Base-by-base conservation (phyloP, 2,113 vertebrate genomes). In the Caloenas nicobarica region DNA sequence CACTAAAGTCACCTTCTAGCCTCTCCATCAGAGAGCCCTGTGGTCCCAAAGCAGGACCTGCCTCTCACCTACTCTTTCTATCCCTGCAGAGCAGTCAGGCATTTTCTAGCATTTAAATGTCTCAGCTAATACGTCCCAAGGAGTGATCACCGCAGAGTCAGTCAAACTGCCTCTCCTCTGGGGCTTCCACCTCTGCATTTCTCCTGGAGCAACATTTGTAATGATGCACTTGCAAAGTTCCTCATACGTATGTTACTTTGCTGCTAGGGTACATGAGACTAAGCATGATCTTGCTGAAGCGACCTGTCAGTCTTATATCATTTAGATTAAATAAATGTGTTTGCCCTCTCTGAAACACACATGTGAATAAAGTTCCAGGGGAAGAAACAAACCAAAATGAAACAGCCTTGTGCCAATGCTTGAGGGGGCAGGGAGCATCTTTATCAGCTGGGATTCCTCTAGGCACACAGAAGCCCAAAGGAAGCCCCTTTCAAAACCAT, bases 151-250 rank as follows among this genome's bases (percentile, higher is more conserved):
- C 0, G 1, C 31, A 28, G 12, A 53, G 10, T 19, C 38, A 24
- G 23, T 53, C 9, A 54, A 61, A 74, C 31, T n/a, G 31, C 26
- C 14, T 74, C 29, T 79, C 84, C 46, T 69, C 19, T 31, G 69
- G 58, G 53, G 46, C 15, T 12, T 62, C 53, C 42, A 50, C 57
- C 48, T 72, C 70, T 58, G 57, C 57, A n/a, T 82, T 91, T 79
- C 19, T 79, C 36, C 88, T 79, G 40, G 13, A 82, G 65, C 53
- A 66, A 70, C 5, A 1, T 65, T 82, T 90, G 69, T 78, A 79
- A 81, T 34, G n/a, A 79, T 24, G 71, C 60, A 46, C 40, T 54
- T 86, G 82, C 53, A 79, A 66, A 73, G 61, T 61, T 95, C 77
- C 65, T 77, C 72, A 42, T 22, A 56, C 36, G 65, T 44, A 72